These are phyloP conservation scores for Pitta sordida DNA, from an alignment of 2,113 vertebrate species.

Conservation along the genomic window DNA sequence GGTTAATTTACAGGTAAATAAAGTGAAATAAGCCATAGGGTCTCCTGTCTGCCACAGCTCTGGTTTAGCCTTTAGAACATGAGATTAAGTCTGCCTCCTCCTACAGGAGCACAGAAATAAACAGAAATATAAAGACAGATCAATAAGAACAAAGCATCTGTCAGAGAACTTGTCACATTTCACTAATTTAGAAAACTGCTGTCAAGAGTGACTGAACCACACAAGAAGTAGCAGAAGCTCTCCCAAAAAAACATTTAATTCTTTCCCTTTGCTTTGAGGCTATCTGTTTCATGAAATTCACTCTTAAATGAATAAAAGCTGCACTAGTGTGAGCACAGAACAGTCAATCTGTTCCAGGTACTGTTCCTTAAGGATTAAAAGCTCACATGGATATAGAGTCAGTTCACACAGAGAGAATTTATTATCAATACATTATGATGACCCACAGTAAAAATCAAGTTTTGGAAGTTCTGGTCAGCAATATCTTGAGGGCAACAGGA, in stretches of 20 bases:
- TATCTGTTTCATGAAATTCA: background rate
- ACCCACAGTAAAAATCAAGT: background rate
- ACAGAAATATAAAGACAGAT: conserved; percentile 24
- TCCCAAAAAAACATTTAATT: background rate
- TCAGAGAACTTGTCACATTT: background rate
- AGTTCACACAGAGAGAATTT: background rate
- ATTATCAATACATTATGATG: background rate
- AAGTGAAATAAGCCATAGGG: conserved; percentile 12
- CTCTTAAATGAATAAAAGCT: background rate
- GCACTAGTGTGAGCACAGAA: background rate
- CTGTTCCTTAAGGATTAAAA: background rate
- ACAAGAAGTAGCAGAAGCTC: background rate
- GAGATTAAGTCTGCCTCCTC: background rate
- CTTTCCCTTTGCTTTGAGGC: background rate
- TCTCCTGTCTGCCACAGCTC: background rate
- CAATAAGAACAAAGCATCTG: conserved; percentile 12
- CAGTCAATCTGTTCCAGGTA: background rate
- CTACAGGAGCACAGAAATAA: conserved; percentile 3
- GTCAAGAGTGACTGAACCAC: background rate
- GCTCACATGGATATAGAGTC: background rate
- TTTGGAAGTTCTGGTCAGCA: background rate
- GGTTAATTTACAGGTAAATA: conserved; percentile 26
- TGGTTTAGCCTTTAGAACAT: background rate
- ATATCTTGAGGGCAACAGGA: background rate
- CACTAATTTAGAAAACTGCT: conserved; percentile 2